These are phyloP conservation scores for Neelides sp. DNA, from an alignment of 1,140 invertebrate species.

Conservation along the genomic window DNA sequence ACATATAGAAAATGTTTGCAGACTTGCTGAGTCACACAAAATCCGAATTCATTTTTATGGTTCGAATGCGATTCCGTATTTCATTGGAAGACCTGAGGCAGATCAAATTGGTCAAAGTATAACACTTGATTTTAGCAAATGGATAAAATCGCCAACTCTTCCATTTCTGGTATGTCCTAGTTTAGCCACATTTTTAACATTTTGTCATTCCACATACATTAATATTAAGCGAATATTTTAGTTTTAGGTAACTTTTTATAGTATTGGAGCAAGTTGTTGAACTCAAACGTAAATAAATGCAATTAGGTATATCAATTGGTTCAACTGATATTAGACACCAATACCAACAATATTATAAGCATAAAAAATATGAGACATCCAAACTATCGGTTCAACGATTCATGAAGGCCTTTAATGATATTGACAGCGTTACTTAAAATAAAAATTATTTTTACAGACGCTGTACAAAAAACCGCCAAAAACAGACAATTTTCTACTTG, in stretches of 20 bases:
- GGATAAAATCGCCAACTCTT: conserved; percentile 21
- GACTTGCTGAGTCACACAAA: conserved; percentile 18
- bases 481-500: conserved; percentile 8
- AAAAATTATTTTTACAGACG: conserved; percentile 19
- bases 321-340: too few species aligned
- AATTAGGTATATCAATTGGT: too few species aligned
- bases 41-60: conserved; percentile 28
- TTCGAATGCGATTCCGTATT: conserved; percentile 21
- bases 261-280: too few species aligned
- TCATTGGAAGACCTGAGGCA: conserved; percentile 20
- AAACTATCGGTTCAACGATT: too few species aligned
- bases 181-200: conserved; percentile 1
- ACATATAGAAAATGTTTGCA: conserved; percentile 15
- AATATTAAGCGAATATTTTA: too few species aligned
- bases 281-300: too few species aligned
- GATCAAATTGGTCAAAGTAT: conserved; percentile 25
- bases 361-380: too few species aligned
- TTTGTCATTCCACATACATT: not conserved
- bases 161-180: conserved; percentile 21
- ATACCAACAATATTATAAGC: too few species aligned
- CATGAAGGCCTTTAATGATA: too few species aligned
- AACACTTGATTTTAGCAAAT: conserved; percentile 25
- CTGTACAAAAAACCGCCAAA: conserved; percentile 20
- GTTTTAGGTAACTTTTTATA: too few species aligned
- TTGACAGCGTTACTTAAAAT: too few species aligned